Base-by-base conservation (phyloP, 1,140 invertebrate genomes). In the Rhagoletis zephyria region DNA sequence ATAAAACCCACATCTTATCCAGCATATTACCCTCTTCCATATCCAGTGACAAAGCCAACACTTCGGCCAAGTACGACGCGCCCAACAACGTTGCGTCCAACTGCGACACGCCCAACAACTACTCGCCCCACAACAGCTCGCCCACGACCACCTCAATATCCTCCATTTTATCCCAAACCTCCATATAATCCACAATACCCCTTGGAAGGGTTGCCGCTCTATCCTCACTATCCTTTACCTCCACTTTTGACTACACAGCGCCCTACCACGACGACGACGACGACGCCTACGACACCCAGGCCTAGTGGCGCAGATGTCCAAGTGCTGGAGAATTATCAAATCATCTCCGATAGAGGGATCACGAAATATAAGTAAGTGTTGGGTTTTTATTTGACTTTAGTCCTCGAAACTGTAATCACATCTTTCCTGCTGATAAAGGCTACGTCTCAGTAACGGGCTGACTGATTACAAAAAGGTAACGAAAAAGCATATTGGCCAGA, bases 381-480 rank as follows among this genome's bases (percentile, higher is more conserved):
- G 14, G 12, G 16, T 63, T 63, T 63, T 63, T 74, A 5, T 74
- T 42, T 48, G 67, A 4, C 40, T 74, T 48, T 40, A 30, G 30
- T 30, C 30, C 30, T 30, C 10, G 10, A 56, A 56, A 56, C 5
- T 5, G 42, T 14, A 45, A 5, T 42, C 19, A 70, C 14, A 4
- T 45, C 14, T 56, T 81, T 30, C 12, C 9, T 19, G 48, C 74
- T 16, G n/a, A 30, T 30, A 30, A n/a, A 85, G 85, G 63, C 16
- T 85, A 42, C 59, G 56, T 16, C 51, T 85, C 6, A 85, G 60
- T 56, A 85, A 85, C 16, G 85, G 85, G 4, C 16, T 85, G 19
- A 45, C n/a, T 12, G 60, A 85, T 85, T 61, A 85, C 59, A 85
- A 85, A 30, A 85, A 61, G 42, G 63, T 85, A 61, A 61, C 56